Conservation (phyloP, 2,888 invertebrate genomes). For the Alloscopus bannaensis region DNA sequence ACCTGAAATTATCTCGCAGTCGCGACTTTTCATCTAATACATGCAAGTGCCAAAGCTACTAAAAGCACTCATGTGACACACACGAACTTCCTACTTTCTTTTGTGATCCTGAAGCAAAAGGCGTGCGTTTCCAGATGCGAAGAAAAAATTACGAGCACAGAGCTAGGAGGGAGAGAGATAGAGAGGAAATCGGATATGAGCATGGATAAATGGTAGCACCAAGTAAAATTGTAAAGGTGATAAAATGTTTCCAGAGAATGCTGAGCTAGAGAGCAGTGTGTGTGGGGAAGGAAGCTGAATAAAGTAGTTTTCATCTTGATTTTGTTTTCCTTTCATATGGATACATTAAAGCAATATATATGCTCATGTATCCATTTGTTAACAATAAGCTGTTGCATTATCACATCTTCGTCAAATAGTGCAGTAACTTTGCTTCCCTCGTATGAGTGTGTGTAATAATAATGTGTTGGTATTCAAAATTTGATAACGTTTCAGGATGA, state of each 20-base stretch:
- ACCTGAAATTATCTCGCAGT: no score
- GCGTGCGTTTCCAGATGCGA: no score
- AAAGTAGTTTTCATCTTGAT: slow-evolving; percentile 23
- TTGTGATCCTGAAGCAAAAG: no score
- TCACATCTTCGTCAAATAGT: no score
- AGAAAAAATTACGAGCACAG: slow-evolving; percentile 38
- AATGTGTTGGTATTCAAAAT: neutral
- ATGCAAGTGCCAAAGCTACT: no score
- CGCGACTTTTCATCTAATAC: no score
- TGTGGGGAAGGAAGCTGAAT: slow-evolving; percentile 34
- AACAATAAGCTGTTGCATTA: slow-evolving; percentile 45
- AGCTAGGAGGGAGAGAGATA: neutral
- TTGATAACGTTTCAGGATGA: neutral
- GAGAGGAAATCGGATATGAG: slow-evolving; percentile 54
- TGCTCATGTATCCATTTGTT: slow-evolving; percentile 2
- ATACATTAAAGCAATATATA: neutral
- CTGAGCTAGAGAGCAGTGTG: no score
- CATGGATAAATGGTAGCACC: neutral
- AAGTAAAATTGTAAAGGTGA: neutral
- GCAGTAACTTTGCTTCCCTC: neutral
- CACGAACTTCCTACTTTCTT: no score
- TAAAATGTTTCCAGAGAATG: neutral
- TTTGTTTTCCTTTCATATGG: slow-evolving; percentile 15
- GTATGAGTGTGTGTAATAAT: neutral
- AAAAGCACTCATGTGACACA: no score